A percentile compares a stretch with the other conserved stretches of the same genome.
Conservation (phyloP, 2,113 vertebrate species). For the Cavia aperea region DNA sequence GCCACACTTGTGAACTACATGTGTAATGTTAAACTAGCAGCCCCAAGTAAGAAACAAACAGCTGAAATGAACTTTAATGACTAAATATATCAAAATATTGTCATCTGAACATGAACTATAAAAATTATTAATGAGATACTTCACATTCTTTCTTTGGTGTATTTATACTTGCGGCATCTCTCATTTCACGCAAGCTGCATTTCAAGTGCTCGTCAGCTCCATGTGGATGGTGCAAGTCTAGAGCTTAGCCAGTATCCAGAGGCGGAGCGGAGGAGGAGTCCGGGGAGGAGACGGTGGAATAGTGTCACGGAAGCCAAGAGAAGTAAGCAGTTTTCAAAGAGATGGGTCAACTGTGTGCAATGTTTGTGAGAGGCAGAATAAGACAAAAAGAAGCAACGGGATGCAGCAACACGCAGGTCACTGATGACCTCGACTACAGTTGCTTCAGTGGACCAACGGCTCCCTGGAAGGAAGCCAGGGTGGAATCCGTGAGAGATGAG, state of each 20-base stretch:
- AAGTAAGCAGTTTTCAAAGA: conserved; percentile 4
- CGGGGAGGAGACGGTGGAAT: not conserved
- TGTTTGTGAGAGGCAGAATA: conserved; percentile 16
- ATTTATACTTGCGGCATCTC: conserved; percentile 7
- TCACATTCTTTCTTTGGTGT: not conserved
- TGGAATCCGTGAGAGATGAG: conserved; percentile 36
- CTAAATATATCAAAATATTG: conserved; percentile 11
- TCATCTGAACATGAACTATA: not conserved
- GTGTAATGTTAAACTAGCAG: not conserved
- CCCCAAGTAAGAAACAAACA: not conserved
- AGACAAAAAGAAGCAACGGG: conserved; percentile 33
- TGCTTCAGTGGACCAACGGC: conserved; percentile 16
- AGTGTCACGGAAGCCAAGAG: not conserved
- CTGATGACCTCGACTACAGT: conserved; percentile 47
- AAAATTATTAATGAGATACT: not conserved
- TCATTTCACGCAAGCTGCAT: conserved; percentile 18
- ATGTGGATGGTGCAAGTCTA: not conserved
- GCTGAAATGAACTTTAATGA: not conserved
- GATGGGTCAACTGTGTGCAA: not conserved
- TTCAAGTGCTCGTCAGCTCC: not conserved
- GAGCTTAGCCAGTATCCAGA: not conserved
- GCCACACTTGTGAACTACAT: not conserved
- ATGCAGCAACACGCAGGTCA: conserved; percentile 28
- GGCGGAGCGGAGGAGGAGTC: not conserved
- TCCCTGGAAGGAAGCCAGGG: conserved; percentile 33